These are phyloP conservation scores for Phaetusa simplex DNA, from an alignment of 2,113 vertebrate species.

Conservation along the genomic window DNA sequence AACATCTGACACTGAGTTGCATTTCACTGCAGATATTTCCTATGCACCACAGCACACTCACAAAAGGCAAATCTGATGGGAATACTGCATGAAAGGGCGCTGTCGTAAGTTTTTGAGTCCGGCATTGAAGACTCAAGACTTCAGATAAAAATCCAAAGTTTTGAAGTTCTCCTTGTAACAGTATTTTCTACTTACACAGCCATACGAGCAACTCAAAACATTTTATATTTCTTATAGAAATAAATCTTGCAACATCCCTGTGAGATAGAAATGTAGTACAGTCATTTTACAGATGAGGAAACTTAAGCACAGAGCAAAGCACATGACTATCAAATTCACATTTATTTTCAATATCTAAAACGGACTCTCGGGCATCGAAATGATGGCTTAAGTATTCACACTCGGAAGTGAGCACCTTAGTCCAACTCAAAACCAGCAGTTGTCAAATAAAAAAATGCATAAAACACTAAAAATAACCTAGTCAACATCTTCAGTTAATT, in stretches of 20 bases:
- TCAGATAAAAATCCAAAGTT: neutral
- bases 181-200: neutral
- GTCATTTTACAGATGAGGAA: constrained; percentile 10
- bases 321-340: neutral
- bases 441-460: neutral
- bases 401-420: neutral
- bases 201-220: neutral
- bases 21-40: neutral
- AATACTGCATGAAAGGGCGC: neutral
- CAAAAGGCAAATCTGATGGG: neutral
- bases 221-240: neutral
- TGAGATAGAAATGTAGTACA: neutral
- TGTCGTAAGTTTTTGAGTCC: neutral
- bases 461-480: neutral
- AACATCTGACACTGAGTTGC: neutral
- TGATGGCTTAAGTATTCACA: neutral
- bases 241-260: neutral
- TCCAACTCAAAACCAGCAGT: neutral
- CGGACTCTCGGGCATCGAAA: neutral
- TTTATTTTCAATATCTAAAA: neutral
- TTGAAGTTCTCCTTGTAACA: neutral
- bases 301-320: neutral
- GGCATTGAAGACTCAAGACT: neutral
- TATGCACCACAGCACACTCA: neutral
- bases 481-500: neutral